Percentiles rank a stretch among this genome's conserved stretches.
These are phyloP conservation scores for Cyclargus thomasi DNA, from an alignment of 1,140 invertebrate species.

Conservation along the genomic window DNA sequence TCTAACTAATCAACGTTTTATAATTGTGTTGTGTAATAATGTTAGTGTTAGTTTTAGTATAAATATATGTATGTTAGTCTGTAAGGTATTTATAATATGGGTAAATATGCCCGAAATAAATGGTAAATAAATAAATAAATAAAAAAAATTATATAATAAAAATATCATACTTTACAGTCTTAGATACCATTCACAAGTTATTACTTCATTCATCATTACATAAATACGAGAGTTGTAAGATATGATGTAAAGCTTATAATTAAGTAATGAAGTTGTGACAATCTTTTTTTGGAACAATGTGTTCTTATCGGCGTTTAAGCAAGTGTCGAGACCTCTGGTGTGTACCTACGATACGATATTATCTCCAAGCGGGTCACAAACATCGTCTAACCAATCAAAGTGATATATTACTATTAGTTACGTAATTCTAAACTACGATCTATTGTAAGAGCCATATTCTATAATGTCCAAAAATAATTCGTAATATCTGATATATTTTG, in stretches of 20 bases:
- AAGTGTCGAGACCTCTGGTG: constrained; percentile 44
- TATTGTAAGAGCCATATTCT: background rate
- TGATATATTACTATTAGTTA: constrained; percentile 31
- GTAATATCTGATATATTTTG: background rate
- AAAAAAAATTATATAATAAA: too few relatives aligned
- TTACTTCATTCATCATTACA: background rate
- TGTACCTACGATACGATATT: constrained; percentile 30
- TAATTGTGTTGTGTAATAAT: too few relatives aligned
- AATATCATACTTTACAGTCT: too few relatives aligned
- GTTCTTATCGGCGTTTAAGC: constrained; percentile 39
- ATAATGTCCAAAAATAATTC: background rate
- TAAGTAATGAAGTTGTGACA: constrained; percentile 13
- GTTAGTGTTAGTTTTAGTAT: too few relatives aligned
- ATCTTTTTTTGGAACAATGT: constrained; percentile 29
- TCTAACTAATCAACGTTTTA: too few relatives aligned
- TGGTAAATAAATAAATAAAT: too few relatives aligned
- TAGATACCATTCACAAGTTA: too few relatives aligned
- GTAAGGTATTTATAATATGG: too few relatives aligned
- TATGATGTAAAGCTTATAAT: background rate
- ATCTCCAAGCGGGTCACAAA: constrained; percentile 36
- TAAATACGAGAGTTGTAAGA: background rate
- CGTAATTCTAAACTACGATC: constrained; percentile 20
- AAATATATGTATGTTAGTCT: too few relatives aligned
- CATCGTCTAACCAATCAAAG: constrained; percentile 30
- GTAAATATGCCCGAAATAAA: too few relatives aligned